Percentiles rank a stretch among this genome's conserved stretches.
Conservation (phyloP, 2,113 vertebrate species). For the Zootoca vivipara region DNA sequence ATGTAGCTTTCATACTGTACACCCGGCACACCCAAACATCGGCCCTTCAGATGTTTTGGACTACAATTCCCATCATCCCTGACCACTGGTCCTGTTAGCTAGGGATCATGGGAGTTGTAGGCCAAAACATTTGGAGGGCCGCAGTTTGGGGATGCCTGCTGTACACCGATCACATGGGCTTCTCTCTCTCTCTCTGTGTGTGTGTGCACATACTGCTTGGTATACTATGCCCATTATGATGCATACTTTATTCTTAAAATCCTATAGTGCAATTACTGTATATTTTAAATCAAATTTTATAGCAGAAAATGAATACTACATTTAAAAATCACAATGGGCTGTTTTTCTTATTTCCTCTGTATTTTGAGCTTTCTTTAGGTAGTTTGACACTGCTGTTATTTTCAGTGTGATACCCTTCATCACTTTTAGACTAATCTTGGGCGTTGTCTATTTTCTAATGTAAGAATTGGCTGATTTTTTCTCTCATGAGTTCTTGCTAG, state of each 20-base stretch:
- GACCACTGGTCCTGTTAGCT: too few relatives aligned
- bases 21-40: too few relatives aligned
- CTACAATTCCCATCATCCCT: too few relatives aligned
- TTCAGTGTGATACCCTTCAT: constrained; percentile 31
- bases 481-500: constrained; percentile 14
- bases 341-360: neutral
- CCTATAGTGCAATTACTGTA: neutral
- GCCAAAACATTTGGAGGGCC: too few relatives aligned
- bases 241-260: neutral
- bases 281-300: neutral
- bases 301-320: neutral
- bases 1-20: neutral
- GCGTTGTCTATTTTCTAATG: constrained; percentile 25
- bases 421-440: constrained; percentile 49
- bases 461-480: constrained; percentile 47
- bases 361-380: constrained; percentile 14
- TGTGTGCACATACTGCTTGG: neutral
- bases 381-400: constrained; percentile 22
- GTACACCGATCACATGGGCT: neutral
- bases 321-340: neutral
- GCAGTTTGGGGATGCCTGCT: too few relatives aligned
- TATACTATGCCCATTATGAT: neutral
- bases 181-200: too few relatives aligned
- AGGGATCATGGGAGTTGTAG: too few relatives aligned
- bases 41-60: too few relatives aligned